Conservation (phyloP, 2,113 vertebrate species). For the Microtus montanus region DNA sequence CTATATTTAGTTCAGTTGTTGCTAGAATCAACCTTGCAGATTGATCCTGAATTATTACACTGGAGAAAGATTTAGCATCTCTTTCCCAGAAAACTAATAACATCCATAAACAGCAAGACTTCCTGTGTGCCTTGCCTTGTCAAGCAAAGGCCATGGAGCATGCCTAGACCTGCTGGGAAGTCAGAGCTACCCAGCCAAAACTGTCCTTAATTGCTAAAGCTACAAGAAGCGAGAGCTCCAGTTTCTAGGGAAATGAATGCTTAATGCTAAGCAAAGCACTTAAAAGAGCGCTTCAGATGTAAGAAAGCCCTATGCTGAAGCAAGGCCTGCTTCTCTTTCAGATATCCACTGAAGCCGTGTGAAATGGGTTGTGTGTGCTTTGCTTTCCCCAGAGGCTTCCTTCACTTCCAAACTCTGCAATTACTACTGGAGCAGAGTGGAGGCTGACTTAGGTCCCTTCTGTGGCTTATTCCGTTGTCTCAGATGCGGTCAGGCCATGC, state of each 20-base stretch:
- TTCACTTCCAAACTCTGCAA: background rate
- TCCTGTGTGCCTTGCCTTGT: background rate
- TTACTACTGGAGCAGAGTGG: background rate
- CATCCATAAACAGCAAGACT: constrained; percentile 7
- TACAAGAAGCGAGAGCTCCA: constrained; percentile 26
- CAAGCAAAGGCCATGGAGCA: constrained; percentile 34
- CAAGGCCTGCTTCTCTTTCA: constrained; percentile 26
- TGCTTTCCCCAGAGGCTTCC: background rate
- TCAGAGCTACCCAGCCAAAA: constrained; percentile 24
- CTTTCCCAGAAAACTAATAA: constrained; percentile 71
- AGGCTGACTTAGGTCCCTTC: background rate
- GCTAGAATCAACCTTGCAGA: constrained; percentile 40
- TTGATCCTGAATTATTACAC: constrained; percentile 27
- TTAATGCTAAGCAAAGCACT: constrained; percentile 62
- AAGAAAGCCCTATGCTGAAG: constrained; percentile 9
- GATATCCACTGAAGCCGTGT: background rate
- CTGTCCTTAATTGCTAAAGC: constrained; percentile 49
- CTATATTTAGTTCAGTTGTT: constrained; percentile 36
- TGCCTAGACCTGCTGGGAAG: constrained; percentile 40
- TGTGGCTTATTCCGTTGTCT: background rate
- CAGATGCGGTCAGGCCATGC: background rate
- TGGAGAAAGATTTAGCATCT: constrained; percentile 59
- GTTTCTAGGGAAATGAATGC: constrained; percentile 68
- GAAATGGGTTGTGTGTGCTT: background rate
- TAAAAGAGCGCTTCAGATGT: constrained; percentile 51